Base-by-base conservation (phyloP, 2,888 invertebrate genomes). In the Polymixis flavicincta region DNA sequence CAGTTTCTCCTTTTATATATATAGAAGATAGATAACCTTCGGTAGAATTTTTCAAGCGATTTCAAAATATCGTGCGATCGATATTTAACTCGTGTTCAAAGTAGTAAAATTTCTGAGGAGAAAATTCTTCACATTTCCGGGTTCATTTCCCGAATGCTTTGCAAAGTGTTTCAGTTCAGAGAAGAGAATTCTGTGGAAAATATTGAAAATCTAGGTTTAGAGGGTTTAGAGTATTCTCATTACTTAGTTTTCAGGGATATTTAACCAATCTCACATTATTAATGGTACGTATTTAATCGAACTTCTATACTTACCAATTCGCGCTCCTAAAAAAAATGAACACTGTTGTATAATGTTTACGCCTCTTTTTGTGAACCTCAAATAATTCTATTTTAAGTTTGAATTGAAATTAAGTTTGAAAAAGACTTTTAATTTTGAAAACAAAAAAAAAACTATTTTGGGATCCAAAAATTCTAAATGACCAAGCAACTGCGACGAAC, bases 121-220 rank as follows among this genome's bases (percentile, higher is more conserved):
- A 52, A 66, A 32, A 22, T 45, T 59, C n/a, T 76, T 19, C 2
- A 28, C 14, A 64, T 42, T 64, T 64, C n/a, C 48, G 14, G 8
- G 11, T 74, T 61, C 8, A 32, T 45, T 42, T n/a, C 2, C 28
- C 17, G 28, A 55, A 13, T 22, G 25, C 54, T 19, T 17, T 37
- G 17, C 50, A 70, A 52, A 28, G 13, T 37, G 25, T 74, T 61
- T 22, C 61, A 63, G 5, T 55, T 74, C 13, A 17, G 6, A 22
- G 22, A 37, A 61, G 60, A n/a, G n/a, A n/a, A n/a, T 45, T 17
- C 11, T 6, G 5, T 22, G 1, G 0, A 5, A 32, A 72, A 59
- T 32, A 45, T n/a, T 32, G 2, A 17, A 45, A 11, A 45, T 32
- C 28, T 50, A 28, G 1, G 11, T n/a, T 7, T 37, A 32, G 32